phyloP scores from a whole-genome alignment of 2,797 vertebrate species.

The Falco biarmicus region DNA sequence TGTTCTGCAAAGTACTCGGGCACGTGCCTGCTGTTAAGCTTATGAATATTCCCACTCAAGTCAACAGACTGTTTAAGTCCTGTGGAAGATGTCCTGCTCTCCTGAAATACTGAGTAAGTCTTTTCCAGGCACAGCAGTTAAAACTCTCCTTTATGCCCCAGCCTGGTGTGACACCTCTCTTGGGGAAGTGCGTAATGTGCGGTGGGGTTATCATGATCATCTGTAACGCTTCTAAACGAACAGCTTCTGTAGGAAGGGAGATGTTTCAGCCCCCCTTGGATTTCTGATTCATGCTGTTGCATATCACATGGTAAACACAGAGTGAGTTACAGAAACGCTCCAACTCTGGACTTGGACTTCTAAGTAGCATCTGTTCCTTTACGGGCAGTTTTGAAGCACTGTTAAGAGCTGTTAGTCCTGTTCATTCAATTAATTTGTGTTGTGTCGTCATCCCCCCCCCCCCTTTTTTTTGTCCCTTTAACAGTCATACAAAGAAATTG shows the following conservation, averaged over 20 bases:
- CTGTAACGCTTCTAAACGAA: slow-evolving; percentile 51
- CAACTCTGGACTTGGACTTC: background rate
- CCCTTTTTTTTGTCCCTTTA: background rate
- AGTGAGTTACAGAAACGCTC: slow-evolving; percentile 17
- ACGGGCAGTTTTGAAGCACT: background rate
- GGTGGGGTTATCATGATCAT: slow-evolving; percentile 24
- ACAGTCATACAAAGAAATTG: slow-evolving; percentile 92
- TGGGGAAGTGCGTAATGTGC: slow-evolving; percentile 33
- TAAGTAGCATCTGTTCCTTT: slow-evolving; percentile 52
- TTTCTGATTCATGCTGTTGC: slow-evolving; percentile 47
- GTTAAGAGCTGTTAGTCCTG: slow-evolving; percentile 27
- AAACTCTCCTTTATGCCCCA: slow-evolving; percentile 41
- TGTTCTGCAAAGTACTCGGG: background rate
- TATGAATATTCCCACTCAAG: slow-evolving; percentile 17
- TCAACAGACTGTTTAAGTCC: background rate
- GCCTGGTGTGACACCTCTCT: slow-evolving; percentile 37
- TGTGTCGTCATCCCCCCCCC: too few species aligned
- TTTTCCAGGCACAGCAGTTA: slow-evolving; percentile 39
- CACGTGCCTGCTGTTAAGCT: background rate
- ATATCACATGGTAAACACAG: slow-evolving; percentile 28
- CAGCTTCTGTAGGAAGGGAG: slow-evolving; percentile 57
- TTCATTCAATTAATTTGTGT: slow-evolving; percentile 17
- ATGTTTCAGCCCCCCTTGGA: slow-evolving; percentile 47
- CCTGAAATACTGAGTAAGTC: slow-evolving; percentile 64
- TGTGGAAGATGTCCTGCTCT: slow-evolving; percentile 3